Percentiles rank a stretch among this genome's conserved stretches.
Conservation (phyloP, 2,797 vertebrate species). For the Eulemur coronatus region DNA sequence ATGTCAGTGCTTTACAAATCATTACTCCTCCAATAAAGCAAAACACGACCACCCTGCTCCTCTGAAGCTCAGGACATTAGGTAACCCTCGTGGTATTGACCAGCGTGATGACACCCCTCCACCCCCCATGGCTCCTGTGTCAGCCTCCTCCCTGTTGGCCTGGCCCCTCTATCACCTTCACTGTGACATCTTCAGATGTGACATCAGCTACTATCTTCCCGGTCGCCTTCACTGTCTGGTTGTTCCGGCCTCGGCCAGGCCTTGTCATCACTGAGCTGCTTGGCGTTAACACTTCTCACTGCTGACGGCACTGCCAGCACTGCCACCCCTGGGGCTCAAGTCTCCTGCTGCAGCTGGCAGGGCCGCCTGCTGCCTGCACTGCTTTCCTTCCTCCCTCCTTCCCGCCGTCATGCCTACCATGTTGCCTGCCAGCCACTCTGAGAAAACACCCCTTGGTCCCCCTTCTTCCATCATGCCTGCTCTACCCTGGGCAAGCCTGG, state of each 20-base stretch:
- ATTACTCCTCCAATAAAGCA: neutral
- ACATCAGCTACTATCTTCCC: neutral
- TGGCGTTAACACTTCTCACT: neutral
- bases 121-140: too few species aligned
- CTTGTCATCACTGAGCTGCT: neutral
- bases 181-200: neutral
- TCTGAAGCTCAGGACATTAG: fast-evolving
- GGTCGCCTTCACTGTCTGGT: fast-evolving
- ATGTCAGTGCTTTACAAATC: neutral
- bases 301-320: neutral
- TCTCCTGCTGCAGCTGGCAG: neutral
- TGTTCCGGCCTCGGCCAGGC: neutral
- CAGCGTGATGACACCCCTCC: fast-evolving
- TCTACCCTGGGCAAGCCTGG: fast-evolving
- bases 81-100: neutral
- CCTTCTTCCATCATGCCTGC: neutral
- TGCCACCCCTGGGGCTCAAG: neutral
- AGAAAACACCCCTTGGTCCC: fast-evolving
- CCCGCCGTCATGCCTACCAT: too few species aligned
- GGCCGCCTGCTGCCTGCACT: neutral
- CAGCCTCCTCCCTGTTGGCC: neutral
- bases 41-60: neutral
- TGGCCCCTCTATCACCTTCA: neutral
- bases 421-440: fast-evolving
- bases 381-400: neutral